A percentile compares a stretch with the other conserved stretches of the same genome.
These are phyloP conservation scores for Solen grandis DNA, from an alignment of 1,140 invertebrate genomes.

Conservation along the genomic window DNA sequence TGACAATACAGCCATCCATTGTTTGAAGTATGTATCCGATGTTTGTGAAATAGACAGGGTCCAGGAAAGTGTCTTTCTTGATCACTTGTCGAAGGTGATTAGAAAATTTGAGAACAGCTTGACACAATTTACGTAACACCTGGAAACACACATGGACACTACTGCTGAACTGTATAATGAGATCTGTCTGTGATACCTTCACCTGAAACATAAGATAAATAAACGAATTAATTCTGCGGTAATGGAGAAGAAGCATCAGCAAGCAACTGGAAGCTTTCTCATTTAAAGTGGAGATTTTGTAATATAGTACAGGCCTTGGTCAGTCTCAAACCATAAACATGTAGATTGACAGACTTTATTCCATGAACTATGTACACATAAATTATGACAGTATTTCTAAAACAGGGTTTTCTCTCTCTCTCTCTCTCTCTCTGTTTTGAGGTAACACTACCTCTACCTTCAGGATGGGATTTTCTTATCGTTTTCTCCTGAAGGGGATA, in stretches of 20 bases:
- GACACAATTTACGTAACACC: background rate
- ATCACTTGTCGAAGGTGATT: background rate
- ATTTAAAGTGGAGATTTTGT: background rate
- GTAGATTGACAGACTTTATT: too few species aligned
- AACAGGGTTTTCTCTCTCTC: too few species aligned
- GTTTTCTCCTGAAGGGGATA: too few species aligned
- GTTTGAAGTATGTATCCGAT: slow-evolving; percentile 25
- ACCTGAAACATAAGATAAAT: background rate
- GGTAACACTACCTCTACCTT: too few species aligned
- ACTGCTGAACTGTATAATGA: background rate
- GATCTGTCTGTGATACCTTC: background rate
- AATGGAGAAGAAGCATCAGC: background rate
- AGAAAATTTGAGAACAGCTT: background rate
- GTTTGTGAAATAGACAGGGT: slow-evolving; percentile 24
- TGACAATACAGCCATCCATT: slow-evolving; percentile 2
- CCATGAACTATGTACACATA: too few species aligned
- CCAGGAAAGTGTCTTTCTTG: slow-evolving; percentile 8
- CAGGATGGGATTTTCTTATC: too few species aligned
- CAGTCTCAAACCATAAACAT: too few species aligned
- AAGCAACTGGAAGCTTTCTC: background rate
- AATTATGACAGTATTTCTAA: too few species aligned
- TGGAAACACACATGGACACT: background rate
- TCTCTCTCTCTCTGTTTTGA: too few species aligned
- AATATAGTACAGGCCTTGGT: too few species aligned
- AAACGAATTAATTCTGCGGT: background rate